Conservation (phyloP, 2,113 vertebrate species). For the Protobothrops flavoviridis region DNA sequence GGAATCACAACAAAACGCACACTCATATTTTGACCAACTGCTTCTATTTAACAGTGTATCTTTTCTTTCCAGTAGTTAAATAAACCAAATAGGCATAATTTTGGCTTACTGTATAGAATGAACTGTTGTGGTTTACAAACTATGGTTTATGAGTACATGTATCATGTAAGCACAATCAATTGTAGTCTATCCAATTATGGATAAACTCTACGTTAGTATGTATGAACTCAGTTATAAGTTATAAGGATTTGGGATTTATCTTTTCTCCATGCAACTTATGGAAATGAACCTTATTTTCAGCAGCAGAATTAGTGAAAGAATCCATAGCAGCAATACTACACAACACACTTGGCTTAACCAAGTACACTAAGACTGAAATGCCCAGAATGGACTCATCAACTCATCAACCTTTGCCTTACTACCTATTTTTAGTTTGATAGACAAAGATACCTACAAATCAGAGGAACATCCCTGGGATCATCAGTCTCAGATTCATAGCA, state of each 20-base stretch:
- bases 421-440: background rate
- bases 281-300: background rate
- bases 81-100: background rate
- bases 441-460: background rate
- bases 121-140: background rate
- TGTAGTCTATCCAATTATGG: background rate
- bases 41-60: background rate
- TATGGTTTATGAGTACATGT: background rate
- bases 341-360: background rate
- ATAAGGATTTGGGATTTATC: background rate
- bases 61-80: background rate
- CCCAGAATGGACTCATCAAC: background rate
- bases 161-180: background rate
- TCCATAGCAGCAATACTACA: background rate
- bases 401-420: background rate
- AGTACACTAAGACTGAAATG: background rate
- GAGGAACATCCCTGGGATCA: background rate
- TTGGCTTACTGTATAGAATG: background rate
- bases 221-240: background rate
- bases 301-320: background rate
- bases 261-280: background rate
- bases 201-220: background rate
- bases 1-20: background rate
- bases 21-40: background rate
- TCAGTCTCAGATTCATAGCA: background rate